phyloP scores from a whole-genome alignment of 2,113 vertebrate species.

The Labrus mixtus region DNA sequence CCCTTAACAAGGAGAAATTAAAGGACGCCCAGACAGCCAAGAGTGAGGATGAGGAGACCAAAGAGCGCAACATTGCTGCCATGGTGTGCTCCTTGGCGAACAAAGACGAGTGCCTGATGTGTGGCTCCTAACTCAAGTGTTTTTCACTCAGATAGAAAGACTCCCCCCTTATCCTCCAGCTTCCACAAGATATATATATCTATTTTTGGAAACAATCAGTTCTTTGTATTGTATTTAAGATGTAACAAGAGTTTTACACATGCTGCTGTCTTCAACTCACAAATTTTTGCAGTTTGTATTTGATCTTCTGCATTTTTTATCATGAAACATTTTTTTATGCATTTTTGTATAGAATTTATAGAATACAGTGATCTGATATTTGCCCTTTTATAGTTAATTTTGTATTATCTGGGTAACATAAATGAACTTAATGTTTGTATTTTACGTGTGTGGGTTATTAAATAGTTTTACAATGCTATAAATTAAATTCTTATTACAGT shows the following conservation, averaged over 20 bases:
- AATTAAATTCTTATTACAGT: neutral
- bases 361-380: conserved; percentile 18
- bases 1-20: conserved; percentile 95
- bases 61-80: conserved; percentile 91
- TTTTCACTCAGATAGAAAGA: neutral
- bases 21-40: conserved; percentile 81
- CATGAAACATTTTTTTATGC: conserved; percentile 24
- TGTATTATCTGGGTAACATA: conserved; percentile 19
- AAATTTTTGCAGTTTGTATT: conserved; percentile 53
- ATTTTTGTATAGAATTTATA: conserved; percentile 59
- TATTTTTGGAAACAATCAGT: neutral
- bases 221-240: conserved; percentile 18
- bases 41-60: conserved; percentile 83
- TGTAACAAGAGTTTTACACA: conserved; percentile 9
- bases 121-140: conserved; percentile 86
- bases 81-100: conserved; percentile 97
- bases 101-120: conserved; percentile 94
- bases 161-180: no score
- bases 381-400: conserved; percentile 17
- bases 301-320: conserved; percentile 43
- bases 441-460: conserved; percentile 23
- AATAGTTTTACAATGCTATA: neutral
- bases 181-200: neutral
- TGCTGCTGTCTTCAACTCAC: neutral
- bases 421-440: conserved; percentile 43